A percentile compares a stretch with the other conserved stretches of the same genome.
Evolutionary conservation across 1,140 invertebrate genomes (phyloP).

Genomic region (Drosophila ercepeae): DNA sequence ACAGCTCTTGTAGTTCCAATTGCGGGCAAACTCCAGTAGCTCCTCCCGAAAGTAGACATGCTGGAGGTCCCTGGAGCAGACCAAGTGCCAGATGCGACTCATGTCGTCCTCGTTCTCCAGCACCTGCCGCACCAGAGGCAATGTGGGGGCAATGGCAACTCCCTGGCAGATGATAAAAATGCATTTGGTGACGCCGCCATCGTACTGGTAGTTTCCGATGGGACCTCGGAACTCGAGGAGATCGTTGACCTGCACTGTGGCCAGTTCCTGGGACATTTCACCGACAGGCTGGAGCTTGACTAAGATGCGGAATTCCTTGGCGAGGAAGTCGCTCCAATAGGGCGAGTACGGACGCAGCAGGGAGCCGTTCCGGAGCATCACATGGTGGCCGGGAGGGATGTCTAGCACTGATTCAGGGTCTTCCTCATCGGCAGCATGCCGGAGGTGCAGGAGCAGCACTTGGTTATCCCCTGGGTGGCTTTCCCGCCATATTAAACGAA

Average conservation of each 20-base stretch:
- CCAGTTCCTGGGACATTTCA: constrained; percentile 61
- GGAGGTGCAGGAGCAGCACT: constrained; percentile 62
- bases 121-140: constrained; percentile 61
- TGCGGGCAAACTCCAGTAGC: constrained; percentile 58
- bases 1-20: constrained; percentile 72
- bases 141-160: constrained; percentile 73
- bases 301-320: constrained; percentile 70
- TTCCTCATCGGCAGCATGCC: not conserved
- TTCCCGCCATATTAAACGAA: constrained; percentile 43
- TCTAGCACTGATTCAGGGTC: constrained; percentile 51
- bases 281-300: constrained; percentile 67
- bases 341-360: constrained; percentile 75
- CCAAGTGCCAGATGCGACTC: constrained; percentile 60
- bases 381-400: constrained; percentile 71
- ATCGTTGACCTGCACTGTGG: constrained; percentile 29
- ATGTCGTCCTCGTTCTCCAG: constrained; percentile 78
- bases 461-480: constrained; percentile 14
- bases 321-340: constrained; percentile 61
- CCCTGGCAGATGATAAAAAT: constrained; percentile 69
- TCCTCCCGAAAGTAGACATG: constrained; percentile 69
- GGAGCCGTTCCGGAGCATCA: constrained; percentile 63
- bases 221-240: constrained; percentile 73
- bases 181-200: constrained; percentile 22
- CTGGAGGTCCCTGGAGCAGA: constrained; percentile 62
- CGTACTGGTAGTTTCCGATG: constrained; percentile 62